These are phyloP conservation scores for Dascillus cervinus DNA, from an alignment of 2,888 invertebrate species.

Conservation along the genomic window DNA sequence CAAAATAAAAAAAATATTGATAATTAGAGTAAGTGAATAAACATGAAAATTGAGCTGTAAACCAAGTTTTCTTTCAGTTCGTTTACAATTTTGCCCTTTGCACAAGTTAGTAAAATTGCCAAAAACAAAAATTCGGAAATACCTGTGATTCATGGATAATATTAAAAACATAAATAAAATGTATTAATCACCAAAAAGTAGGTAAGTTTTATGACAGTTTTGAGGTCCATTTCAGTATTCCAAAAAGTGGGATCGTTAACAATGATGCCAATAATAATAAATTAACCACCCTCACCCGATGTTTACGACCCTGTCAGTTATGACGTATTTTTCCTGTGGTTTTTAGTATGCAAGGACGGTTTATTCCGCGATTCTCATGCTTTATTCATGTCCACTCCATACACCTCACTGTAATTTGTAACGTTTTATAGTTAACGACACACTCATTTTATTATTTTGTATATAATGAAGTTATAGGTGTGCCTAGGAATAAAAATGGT, in stretches of 20 bases:
- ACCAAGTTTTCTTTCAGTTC: too few species aligned
- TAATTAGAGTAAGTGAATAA: too few species aligned
- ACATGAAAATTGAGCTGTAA: too few species aligned
- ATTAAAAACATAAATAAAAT: too few species aligned
- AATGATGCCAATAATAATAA: conserved; percentile 42
- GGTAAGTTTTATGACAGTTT: conserved; percentile 21
- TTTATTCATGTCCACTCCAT: conserved; percentile 33
- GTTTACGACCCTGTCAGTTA: conserved; percentile 28
- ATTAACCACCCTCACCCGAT: conserved; percentile 38
- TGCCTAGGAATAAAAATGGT: conserved; percentile 19
- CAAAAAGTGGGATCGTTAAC: conserved; percentile 36
- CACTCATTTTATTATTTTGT: conserved; percentile 20
- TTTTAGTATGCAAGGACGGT: conserved; percentile 24
- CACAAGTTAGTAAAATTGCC: too few species aligned
- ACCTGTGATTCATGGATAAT: too few species aligned
- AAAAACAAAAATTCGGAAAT: too few species aligned
- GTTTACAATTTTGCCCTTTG: too few species aligned
- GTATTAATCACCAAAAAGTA: too few species aligned
- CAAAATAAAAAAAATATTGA: too few species aligned
- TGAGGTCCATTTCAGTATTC: conserved; percentile 40
- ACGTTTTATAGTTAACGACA: conserved; percentile 26
- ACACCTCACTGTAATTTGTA: conserved; percentile 39
- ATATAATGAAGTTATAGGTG: conserved; percentile 30
- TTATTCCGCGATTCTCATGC: conserved; percentile 34
- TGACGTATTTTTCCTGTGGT: conserved; percentile 32